These are phyloP conservation scores for Podabrus alpinus DNA, from an alignment of 2,888 invertebrate species.

Conservation along the genomic window DNA sequence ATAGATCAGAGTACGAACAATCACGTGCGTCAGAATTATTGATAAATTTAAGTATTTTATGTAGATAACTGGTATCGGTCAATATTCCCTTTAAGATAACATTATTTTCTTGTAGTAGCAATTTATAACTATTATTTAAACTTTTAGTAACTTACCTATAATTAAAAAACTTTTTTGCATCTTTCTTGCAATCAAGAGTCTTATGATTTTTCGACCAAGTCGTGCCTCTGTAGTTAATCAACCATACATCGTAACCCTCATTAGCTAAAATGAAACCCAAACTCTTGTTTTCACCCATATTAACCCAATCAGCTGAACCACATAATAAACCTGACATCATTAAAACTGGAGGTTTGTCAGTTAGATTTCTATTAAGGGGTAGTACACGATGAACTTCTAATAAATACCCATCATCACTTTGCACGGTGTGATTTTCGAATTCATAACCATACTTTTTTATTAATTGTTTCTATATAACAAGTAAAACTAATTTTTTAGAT, in stretches of 20 bases:
- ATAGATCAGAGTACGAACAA: background rate
- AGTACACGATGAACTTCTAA: slow-evolving; percentile 53
- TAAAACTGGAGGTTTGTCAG: slow-evolving; percentile 61
- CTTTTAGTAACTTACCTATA: slow-evolving; percentile 46
- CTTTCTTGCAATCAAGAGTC: slow-evolving; percentile 47
- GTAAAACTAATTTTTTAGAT: background rate
- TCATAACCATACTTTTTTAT: slow-evolving; percentile 52
- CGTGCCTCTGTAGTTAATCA: slow-evolving; percentile 66
- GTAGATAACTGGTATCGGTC: background rate
- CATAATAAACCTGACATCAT: slow-evolving; percentile 78
- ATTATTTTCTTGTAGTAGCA: background rate
- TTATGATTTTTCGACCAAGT: slow-evolving; percentile 60
- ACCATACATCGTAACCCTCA: slow-evolving; percentile 61
- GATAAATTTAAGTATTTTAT: background rate
- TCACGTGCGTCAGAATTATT: background rate
- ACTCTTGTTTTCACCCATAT: slow-evolving; percentile 65
- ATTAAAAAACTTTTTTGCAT: slow-evolving; percentile 52
- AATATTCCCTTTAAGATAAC: background rate
- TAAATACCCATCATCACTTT: slow-evolving; percentile 56
- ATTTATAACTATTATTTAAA: background rate
- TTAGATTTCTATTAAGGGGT: slow-evolving; percentile 28
- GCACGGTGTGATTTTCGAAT: slow-evolving; percentile 51
- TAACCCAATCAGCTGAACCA: slow-evolving; percentile 74
- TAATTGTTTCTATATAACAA: slow-evolving; percentile 47
- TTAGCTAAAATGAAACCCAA: slow-evolving; percentile 55